Conservation (phyloP, 2,797 vertebrate genomes). For the Gallinago solitaria region DNA sequence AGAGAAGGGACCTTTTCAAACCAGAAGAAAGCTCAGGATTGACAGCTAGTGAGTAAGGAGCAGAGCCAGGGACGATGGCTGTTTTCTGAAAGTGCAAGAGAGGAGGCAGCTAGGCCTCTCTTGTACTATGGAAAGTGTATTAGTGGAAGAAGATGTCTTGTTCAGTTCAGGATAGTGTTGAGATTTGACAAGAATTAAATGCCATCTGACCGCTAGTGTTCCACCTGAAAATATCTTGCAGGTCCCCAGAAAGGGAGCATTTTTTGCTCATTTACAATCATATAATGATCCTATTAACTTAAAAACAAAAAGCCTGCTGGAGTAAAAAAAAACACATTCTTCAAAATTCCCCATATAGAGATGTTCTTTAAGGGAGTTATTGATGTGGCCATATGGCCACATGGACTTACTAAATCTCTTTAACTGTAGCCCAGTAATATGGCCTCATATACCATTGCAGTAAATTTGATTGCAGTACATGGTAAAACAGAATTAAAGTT, state of each 20-base stretch:
- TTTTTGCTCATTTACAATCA: background rate
- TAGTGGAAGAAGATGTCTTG: background rate
- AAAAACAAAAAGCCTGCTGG: background rate
- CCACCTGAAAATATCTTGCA: background rate
- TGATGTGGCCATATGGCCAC: background rate
- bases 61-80: background rate
- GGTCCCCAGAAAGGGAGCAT: background rate
- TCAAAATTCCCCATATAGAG: background rate
- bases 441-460: background rate
- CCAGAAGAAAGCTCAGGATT: background rate
- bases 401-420: background rate
- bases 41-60: background rate
- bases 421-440: background rate
- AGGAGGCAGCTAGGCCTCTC: background rate
- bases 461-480: background rate
- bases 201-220: background rate
- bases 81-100: background rate
- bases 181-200: background rate
- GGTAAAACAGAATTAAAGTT: conserved; percentile 19
- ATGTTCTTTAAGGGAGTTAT: background rate
- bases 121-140: background rate
- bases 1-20: background rate
- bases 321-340: background rate
- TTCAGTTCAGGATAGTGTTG: background rate
- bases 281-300: background rate